These are phyloP conservation scores for Keiferia lycopersicella DNA, from an alignment of 2,888 invertebrate species.

Conservation along the genomic window DNA sequence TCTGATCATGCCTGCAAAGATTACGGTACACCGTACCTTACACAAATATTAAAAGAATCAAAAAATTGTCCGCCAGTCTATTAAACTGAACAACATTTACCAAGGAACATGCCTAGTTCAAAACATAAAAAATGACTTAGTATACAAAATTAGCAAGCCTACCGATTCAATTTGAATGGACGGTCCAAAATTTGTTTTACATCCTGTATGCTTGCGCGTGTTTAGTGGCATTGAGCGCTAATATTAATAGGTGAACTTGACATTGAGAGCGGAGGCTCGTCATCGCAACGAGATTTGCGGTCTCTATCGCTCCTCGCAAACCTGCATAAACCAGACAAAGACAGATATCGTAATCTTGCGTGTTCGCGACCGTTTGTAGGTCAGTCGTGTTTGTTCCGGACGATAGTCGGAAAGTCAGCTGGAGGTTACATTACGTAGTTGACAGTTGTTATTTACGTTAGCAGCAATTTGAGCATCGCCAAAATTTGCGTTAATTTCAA, in stretches of 20 bases:
- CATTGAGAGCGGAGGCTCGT: constrained; percentile 80
- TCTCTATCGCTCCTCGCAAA: constrained; percentile 60
- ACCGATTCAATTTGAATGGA: too few relatives aligned
- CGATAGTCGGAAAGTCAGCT: constrained; percentile 80
- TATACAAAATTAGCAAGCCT: too few relatives aligned
- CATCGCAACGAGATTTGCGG: constrained; percentile 67
- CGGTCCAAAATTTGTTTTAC: too few relatives aligned
- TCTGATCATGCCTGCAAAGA: too few relatives aligned
- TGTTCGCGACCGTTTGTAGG: constrained; percentile 76
- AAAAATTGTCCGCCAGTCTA: too few relatives aligned
- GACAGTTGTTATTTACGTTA: constrained; percentile 58
- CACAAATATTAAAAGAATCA: too few relatives aligned
- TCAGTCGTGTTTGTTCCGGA: constrained; percentile 80
- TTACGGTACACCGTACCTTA: too few relatives aligned
- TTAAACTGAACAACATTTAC: too few relatives aligned
- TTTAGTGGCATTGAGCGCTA: constrained; percentile 79
- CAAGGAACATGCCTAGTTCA: too few relatives aligned
- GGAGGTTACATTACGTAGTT: constrained; percentile 75
- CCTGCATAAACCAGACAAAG: constrained; percentile 57
- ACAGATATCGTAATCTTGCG: constrained; percentile 65
- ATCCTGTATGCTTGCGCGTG: constrained; percentile 66
- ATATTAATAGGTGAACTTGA: constrained; percentile 82
- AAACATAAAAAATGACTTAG: too few relatives aligned
- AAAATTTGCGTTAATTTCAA: constrained; percentile 38
- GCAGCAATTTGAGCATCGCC: constrained; percentile 46